Percentiles rank a stretch among this genome's conserved stretches.
Evolutionary conservation across 2,888 invertebrate species (phyloP).

Genomic region (Volucella inflata): DNA sequence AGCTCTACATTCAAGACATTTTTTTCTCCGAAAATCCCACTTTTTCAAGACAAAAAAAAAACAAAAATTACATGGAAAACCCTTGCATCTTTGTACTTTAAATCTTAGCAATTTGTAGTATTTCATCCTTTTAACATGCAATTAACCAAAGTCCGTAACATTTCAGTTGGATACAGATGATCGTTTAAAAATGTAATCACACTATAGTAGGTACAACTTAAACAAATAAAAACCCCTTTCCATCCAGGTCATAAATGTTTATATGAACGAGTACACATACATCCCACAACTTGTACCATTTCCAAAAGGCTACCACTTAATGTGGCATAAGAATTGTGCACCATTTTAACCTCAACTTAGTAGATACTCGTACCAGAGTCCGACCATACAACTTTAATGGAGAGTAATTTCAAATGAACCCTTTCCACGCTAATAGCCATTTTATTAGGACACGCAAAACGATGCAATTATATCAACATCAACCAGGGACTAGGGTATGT

Average conservation of each 20-base stretch:
- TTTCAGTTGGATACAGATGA: constrained; percentile 34
- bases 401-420: constrained; percentile 68
- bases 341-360: neutral
- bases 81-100: neutral
- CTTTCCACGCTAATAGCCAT: constrained; percentile 69
- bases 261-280: neutral
- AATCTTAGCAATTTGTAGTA: neutral
- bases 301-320: neutral
- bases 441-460: constrained; percentile 63
- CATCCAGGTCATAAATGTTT: neutral
- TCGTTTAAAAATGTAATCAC: constrained; percentile 56
- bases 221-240: neutral
- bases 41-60: neutral
- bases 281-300: constrained; percentile 28
- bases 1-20: no score
- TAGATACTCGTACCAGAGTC: constrained; percentile 34
- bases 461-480: constrained; percentile 10
- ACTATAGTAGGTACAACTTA: constrained; percentile 2
- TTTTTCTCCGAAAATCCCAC: no score
- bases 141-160: constrained; percentile 29
- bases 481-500: constrained; percentile 8
- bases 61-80: neutral
- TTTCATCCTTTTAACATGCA: neutral
- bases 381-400: constrained; percentile 68
- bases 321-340: neutral